A percentile compares a stretch with the other conserved stretches of the same genome.
These are phyloP conservation scores for Phalera bucephala DNA, from an alignment of 2,888 invertebrate species.

Conservation along the genomic window DNA sequence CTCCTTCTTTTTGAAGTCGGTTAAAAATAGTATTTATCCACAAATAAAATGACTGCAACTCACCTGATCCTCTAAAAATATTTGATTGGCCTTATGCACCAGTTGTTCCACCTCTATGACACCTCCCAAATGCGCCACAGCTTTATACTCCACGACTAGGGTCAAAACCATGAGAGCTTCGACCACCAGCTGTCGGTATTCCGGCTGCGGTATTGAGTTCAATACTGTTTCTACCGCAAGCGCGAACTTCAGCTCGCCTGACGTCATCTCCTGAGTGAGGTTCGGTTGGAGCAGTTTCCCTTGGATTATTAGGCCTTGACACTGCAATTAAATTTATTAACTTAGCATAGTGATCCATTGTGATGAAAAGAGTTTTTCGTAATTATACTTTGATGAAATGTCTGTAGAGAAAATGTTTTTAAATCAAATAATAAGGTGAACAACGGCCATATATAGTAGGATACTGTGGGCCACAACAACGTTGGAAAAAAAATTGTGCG, in stretches of 20 bases:
- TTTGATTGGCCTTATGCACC: slow-evolving; percentile 96
- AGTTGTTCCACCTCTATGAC: slow-evolving; percentile 94
- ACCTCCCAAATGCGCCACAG: slow-evolving; percentile 89
- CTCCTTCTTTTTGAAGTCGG: no score
- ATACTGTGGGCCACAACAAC: no score
- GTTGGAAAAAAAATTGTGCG: no score
- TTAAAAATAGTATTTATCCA: no score
- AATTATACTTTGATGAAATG: no score
- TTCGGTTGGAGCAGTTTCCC: slow-evolving; percentile 95
- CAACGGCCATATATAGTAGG: no score
- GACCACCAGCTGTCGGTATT: slow-evolving; percentile 97
- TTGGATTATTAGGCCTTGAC: slow-evolving; percentile 96
- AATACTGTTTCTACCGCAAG: slow-evolving; percentile 98
- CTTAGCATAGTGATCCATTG: no score
- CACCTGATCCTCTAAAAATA: slow-evolving; percentile 98
- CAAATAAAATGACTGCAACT: no score
- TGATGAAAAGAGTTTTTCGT: no score
- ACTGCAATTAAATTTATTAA: slow-evolving; percentile 68
- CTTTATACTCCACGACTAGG: slow-evolving; percentile 93
- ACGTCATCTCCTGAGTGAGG: slow-evolving; percentile 99
- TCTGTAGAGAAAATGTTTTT: no score
- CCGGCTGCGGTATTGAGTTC: slow-evolving; percentile 98
- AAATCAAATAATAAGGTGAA: no score
- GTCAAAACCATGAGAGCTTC: slow-evolving; percentile 98
- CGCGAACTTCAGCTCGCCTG: slow-evolving; percentile 99